A percentile compares a stretch with the other conserved stretches of the same genome.
These are phyloP conservation scores for Helarctos malayanus DNA, from an alignment of 2,797 vertebrate species.

Conservation along the genomic window DNA sequence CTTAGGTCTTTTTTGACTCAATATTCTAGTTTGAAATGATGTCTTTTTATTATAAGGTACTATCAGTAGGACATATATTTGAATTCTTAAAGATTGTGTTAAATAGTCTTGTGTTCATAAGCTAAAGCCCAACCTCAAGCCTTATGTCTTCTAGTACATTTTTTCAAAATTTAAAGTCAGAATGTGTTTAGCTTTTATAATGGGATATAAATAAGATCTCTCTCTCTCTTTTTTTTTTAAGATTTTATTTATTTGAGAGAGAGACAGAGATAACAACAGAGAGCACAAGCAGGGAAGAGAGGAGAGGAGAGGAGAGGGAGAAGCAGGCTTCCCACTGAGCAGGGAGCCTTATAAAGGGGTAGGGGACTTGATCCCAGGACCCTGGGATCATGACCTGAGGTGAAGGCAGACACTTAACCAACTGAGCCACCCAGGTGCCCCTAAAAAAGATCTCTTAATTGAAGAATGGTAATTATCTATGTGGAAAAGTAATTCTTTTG, in stretches of 20 bases:
- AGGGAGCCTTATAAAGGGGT: too few relatives aligned
- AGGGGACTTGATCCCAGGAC: too few relatives aligned
- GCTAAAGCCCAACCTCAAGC: background rate
- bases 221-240: too few relatives aligned
- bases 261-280: too few relatives aligned
- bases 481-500: background rate
- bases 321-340: too few relatives aligned
- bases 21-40: constrained; percentile 1
- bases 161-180: background rate
- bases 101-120: constrained; percentile 1
- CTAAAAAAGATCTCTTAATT: background rate
- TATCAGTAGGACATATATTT: background rate
- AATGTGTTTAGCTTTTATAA: constrained; percentile 1
- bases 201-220: background rate
- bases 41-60: background rate
- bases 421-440: background rate
- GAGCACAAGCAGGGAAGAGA: too few relatives aligned
- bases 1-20: background rate
- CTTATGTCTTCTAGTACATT: background rate
- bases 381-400: background rate
- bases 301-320: too few relatives aligned
- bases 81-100: background rate
- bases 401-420: background rate
- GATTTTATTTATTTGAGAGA: too few relatives aligned
- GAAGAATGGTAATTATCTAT: background rate